Conservation (phyloP, 2,888 invertebrate genomes). For the Pterostichus madidus region DNA sequence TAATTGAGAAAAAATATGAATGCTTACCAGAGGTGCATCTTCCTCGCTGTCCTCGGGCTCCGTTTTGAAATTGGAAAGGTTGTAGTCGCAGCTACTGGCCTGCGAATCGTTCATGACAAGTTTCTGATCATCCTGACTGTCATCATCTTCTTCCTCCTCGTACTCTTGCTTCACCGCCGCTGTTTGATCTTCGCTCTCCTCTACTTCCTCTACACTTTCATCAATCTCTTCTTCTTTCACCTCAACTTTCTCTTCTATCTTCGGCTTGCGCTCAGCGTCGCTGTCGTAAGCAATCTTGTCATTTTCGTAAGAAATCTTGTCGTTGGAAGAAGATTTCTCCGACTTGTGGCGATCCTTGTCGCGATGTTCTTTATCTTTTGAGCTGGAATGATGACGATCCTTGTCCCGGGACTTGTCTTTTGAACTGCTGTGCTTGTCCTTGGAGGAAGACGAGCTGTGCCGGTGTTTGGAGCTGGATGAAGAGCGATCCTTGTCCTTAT, state of each 20-base stretch:
- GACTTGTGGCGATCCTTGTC: slow-evolving; percentile 71
- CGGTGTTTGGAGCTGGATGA: slow-evolving; percentile 71
- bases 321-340: slow-evolving; percentile 57
- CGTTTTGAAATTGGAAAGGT: slow-evolving; percentile 83
- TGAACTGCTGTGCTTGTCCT: slow-evolving; percentile 75
- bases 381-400: slow-evolving; percentile 73
- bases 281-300: slow-evolving; percentile 28
- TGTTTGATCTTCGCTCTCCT: slow-evolving; percentile 62
- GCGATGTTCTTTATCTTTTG: slow-evolving; percentile 82
- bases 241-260: slow-evolving; percentile 70
- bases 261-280: slow-evolving; percentile 70
- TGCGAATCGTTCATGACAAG: slow-evolving; percentile 78
- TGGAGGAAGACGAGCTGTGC: slow-evolving; percentile 72
- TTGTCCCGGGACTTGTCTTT: slow-evolving; percentile 74
- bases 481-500: slow-evolving; percentile 76
- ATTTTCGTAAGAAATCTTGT: slow-evolving; percentile 15
- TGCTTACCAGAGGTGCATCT: slow-evolving; percentile 86
- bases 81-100: slow-evolving; percentile 87
- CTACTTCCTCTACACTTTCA: slow-evolving; percentile 67
- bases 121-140: slow-evolving; percentile 26
- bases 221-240: slow-evolving; percentile 59
- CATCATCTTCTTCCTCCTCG: slow-evolving; percentile 59
- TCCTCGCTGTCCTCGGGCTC: slow-evolving; percentile 75
- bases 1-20: not conserved
- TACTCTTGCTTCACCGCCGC: slow-evolving; percentile 65